phyloP scores from a whole-genome alignment of 2,888 invertebrate genomes.

The Dione vanillae region DNA sequence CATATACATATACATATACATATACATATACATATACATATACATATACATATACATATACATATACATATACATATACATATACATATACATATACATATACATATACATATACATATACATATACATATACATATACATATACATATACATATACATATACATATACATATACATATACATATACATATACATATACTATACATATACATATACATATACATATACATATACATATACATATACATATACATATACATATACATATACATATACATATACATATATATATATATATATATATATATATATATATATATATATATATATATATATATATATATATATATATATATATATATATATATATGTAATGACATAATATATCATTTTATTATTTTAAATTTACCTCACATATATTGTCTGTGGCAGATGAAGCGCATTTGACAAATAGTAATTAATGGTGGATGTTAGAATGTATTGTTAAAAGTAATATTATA shows the following conservation, averaged over 20 bases:
- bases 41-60: constrained; percentile 54
- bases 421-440: no score
- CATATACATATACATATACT: constrained; percentile 62
- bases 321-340: constrained; percentile 53
- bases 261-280: no score
- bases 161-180: constrained; percentile 52
- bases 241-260: constrained; percentile 54
- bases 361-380: no score
- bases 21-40: constrained; percentile 54
- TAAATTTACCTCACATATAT: no score
- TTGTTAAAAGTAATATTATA: no score
- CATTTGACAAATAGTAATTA: no score
- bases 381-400: no score
- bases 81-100: constrained; percentile 54
- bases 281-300: neutral
- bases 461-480: no score
- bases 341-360: constrained; percentile 53
- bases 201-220: constrained; percentile 53
- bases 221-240: neutral
- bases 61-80: neutral
- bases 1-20: constrained; percentile 54
- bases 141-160: constrained; percentile 54
- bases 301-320: constrained; percentile 53
- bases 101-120: constrained; percentile 54
- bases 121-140: constrained; percentile 54